phyloP scores from a whole-genome alignment of 2,113 vertebrate genomes.

The Hemiprocne comata region DNA sequence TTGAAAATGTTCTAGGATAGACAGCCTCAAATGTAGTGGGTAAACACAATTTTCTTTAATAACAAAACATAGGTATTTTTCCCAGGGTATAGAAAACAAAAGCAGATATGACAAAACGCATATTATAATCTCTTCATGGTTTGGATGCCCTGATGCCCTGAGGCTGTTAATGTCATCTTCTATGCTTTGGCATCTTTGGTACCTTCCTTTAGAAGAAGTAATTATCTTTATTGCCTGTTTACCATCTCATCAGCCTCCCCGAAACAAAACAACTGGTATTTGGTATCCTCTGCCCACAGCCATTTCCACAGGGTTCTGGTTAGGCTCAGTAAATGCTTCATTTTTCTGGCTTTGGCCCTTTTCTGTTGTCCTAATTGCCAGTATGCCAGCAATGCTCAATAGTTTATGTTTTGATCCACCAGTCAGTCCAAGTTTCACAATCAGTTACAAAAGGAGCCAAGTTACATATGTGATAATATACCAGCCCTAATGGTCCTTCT shows the following conservation, averaged over 20 bases:
- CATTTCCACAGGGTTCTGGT: neutral
- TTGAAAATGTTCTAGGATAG: neutral
- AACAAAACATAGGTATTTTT: neutral
- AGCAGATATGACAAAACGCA: constrained; percentile 27
- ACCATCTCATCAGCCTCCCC: neutral
- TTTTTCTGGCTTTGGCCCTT: neutral
- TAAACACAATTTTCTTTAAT: too few species aligned
- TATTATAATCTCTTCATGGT: neutral
- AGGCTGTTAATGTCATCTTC: neutral
- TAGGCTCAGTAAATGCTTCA: neutral
- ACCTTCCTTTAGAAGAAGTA: neutral
- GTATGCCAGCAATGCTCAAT: neutral
- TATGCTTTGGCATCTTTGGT: neutral
- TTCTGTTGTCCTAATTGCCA: neutral
- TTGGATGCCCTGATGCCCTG: neutral
- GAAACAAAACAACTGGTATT: neutral
- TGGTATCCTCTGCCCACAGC: neutral
- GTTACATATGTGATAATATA: neutral
- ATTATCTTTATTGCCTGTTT: neutral
- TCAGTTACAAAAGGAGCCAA: neutral
- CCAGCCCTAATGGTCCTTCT: neutral
- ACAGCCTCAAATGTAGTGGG: neutral
- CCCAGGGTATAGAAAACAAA: neutral
- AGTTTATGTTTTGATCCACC: neutral
- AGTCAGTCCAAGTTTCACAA: neutral